Conservation (phyloP, 1,140 invertebrate genomes). For the Zaprionus ornatus region DNA sequence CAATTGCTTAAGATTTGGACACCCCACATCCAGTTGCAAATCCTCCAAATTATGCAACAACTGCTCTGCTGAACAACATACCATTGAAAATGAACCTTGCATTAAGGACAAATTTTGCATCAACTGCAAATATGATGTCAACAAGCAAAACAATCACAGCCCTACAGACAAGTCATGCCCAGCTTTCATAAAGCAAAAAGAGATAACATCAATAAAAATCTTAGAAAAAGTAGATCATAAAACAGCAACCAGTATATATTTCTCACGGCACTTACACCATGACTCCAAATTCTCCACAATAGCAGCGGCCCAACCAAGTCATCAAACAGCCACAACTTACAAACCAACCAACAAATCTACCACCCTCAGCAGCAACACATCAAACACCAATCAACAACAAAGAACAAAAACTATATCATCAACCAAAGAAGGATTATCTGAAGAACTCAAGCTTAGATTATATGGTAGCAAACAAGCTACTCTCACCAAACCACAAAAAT, state of each 20-base stretch:
- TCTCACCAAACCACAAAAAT: no score
- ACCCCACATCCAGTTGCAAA: not conserved
- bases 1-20: not conserved
- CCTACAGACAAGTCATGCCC: not conserved
- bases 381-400: not conserved
- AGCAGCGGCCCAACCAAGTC: not conserved
- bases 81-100: no score
- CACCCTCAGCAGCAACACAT: not conserved
- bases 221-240: constrained; percentile 16
- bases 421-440: not conserved
- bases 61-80: no score
- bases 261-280: not conserved
- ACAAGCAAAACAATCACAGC: not conserved
- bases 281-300: not conserved
- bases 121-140: not conserved
- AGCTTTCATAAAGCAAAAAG: constrained; percentile 1
- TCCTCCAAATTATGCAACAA: not conserved
- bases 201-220: not conserved
- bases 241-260: constrained; percentile 12
- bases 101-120: not conserved
- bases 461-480: no score
- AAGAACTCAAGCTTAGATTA: not conserved
- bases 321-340: constrained; percentile 1
- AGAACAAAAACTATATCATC: not conserved
- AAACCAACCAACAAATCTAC: not conserved